Evolutionary conservation across 35 echinoderm and acorn worm species (phyloP).

Genomic region (Heliocidaris tuberculata): DNA sequence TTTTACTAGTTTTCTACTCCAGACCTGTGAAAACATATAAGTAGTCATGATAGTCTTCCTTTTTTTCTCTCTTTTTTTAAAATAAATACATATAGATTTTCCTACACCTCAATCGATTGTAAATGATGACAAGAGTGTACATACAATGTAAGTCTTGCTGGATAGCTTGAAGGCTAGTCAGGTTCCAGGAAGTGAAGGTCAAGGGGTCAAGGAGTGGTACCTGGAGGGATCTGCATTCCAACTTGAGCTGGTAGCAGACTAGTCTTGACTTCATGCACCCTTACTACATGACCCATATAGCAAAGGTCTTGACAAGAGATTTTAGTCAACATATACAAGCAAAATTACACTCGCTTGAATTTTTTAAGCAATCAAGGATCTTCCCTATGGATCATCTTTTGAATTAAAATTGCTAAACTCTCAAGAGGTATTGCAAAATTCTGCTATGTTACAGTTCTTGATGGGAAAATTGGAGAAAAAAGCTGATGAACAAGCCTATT

Average conservation of each 20-base stretch:
- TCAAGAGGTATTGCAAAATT: not conserved
- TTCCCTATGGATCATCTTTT: not conserved
- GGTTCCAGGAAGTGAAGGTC: slow-evolving; percentile 41
- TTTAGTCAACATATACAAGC: not conserved
- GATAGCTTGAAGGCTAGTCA: not conserved
- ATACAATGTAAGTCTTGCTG: not conserved
- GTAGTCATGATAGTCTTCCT: not conserved
- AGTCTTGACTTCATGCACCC: not conserved
- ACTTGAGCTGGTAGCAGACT: not conserved
- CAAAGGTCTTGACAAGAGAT: not conserved
- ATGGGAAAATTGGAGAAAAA: not conserved
- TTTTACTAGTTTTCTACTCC: not conserved
- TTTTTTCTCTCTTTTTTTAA: not conserved
- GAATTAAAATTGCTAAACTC: not conserved
- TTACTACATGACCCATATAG: not conserved
- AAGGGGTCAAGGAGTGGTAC: slow-evolving; percentile 28
- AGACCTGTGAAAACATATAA: not conserved
- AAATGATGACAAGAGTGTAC: not conserved
- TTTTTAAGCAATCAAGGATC: not conserved
- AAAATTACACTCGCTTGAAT: not conserved
- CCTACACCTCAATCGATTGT: not conserved
- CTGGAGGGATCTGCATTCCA: slow-evolving; percentile 32
- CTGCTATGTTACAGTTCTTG: not conserved
- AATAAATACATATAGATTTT: not conserved
- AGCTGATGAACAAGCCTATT: not conserved